phyloP scores from a whole-genome alignment of 2,113 vertebrate species.

The Galemys pyrenaicus region DNA sequence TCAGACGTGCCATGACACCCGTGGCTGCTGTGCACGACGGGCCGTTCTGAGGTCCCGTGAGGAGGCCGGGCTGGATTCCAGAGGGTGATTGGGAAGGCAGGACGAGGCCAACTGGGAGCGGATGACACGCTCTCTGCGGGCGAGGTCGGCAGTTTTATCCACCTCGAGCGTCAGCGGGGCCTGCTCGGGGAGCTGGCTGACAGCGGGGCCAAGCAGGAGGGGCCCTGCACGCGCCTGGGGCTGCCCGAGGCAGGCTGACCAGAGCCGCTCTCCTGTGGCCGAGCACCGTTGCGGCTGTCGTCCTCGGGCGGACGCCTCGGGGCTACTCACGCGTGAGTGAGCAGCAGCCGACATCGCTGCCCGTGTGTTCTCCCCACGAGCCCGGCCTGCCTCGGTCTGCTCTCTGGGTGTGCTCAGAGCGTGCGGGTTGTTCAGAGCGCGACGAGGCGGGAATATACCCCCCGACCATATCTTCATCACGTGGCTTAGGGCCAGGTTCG shows the following conservation, averaged over 20 bases:
- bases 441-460: not conserved
- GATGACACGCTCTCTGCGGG: not conserved
- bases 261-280: not conserved
- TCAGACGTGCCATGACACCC: not conserved
- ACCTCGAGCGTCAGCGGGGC: not conserved
- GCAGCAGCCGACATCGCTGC: not conserved
- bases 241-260: not conserved
- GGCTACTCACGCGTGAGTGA: not conserved
- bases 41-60: not conserved
- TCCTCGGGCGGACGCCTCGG: too few relatives aligned
- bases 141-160: not conserved
- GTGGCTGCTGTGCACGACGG: not conserved
- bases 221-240: not conserved
- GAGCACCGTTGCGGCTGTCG: not conserved
- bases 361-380: not conserved
- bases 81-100: constrained; percentile 43
- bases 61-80: not conserved
- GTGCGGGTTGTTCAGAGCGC: not conserved
- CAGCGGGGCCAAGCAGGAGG: not conserved
- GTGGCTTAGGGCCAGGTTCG: not conserved
- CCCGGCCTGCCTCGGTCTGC: not conserved
- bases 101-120: not conserved
- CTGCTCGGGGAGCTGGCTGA: not conserved
- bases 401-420: not conserved
- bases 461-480: not conserved